Evolutionary conservation across 2,797 vertebrate species (phyloP), one percentile per base, ranked within the genome.

Genomic region (Rhinogobio ventralis): DNA sequence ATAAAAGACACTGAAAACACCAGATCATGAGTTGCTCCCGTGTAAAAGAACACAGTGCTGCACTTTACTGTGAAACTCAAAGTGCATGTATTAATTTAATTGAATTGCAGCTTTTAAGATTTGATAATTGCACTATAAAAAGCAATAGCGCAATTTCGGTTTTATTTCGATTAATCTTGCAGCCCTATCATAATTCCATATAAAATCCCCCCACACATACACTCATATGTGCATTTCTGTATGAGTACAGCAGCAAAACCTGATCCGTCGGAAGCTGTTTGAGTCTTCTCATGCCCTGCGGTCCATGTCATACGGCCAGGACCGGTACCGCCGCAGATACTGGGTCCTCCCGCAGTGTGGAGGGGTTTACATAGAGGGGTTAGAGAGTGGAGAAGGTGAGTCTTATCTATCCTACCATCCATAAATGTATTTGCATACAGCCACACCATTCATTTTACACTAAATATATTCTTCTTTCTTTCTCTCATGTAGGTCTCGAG

Each of bases 301-400:
- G 84, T 98, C 98, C 0, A 97, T 98, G 97, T 97, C 97, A 95
- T 99, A 99, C 8, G 98, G 98, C 14, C 98, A 99, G 89, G 98
- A 99, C 90, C 97, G 98, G 2, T 99, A 97, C 88, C 95, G 96
- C 64, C 97, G 98, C 25, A 95, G 98, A 51, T 99, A 99, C 92
- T 99, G 98, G 98, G 97, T 99, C 45, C 96, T 99, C 69, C 98
- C 98, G 14, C 98, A 99, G 39, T 99, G 98, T 85, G 98, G 98
- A 39, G 98, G 98, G 0, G 91, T 99, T 92, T 99, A 99, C 93
- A 96, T 99, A 13, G 98, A 99, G 94, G 97, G 95, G 88, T 96
- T 99, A 96, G 98, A 99, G 91, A 99, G 98, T 28, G 98, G 97
- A 86, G 98, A 99, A 97, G 98, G 98, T 99, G 94, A 86, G 91